phyloP scores from a whole-genome alignment of 2,888 invertebrate species.

The Leptogaster cylindrica region DNA sequence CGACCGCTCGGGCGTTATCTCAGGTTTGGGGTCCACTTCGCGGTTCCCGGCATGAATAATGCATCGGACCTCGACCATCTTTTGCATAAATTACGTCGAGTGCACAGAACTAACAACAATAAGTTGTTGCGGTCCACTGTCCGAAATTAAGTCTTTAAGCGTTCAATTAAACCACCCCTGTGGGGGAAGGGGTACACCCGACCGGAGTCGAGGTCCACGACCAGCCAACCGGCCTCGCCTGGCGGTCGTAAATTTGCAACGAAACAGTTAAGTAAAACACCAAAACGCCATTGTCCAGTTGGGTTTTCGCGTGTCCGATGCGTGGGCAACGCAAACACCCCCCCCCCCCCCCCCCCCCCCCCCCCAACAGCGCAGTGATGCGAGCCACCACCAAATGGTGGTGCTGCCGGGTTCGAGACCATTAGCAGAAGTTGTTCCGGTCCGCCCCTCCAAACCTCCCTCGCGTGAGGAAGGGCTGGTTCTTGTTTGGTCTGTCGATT shows the following conservation, averaged over 20 bases:
- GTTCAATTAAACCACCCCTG: constrained; percentile 23
- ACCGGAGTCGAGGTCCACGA: background rate
- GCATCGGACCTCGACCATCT: background rate
- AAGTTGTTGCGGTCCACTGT: background rate
- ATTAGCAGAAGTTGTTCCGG: constrained; percentile 48
- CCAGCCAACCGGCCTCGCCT: background rate
- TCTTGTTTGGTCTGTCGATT: constrained; percentile 40
- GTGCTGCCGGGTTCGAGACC: background rate
- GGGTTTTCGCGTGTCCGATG: constrained; percentile 8
- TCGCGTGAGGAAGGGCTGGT: constrained; percentile 11
- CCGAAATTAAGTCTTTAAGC: constrained; percentile 22
- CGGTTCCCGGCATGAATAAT: background rate
- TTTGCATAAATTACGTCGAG: constrained; percentile 13
- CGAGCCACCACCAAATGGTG: background rate
- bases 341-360: background rate
- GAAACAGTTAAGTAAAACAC: constrained; percentile 31
- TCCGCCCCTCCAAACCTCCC: constrained; percentile 51
- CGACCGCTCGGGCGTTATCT: too few relatives aligned
- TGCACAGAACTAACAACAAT: background rate
- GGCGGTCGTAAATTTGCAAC: constrained; percentile 32
- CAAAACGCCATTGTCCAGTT: constrained; percentile 16
- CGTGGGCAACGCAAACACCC: constrained; percentile 19
- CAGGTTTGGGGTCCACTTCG: too few relatives aligned
- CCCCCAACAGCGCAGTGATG: background rate
- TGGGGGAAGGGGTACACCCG: background rate